Conservation (phyloP, 2,113 vertebrate species). For the Microcebus lehilahytsara region DNA sequence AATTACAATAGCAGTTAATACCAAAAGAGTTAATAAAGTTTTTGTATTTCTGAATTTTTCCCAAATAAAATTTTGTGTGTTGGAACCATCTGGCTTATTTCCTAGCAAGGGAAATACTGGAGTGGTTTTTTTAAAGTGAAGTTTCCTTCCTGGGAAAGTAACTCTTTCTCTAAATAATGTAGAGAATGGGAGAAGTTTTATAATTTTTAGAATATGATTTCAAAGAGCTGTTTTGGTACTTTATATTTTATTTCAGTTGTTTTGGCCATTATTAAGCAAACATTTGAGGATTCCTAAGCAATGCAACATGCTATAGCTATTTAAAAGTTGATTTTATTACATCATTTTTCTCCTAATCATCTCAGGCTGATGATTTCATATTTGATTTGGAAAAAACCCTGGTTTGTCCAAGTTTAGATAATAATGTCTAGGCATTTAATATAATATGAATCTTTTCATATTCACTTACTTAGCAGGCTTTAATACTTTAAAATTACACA, state of each 20-base stretch:
- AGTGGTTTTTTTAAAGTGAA: background rate
- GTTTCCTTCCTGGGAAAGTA: slow-evolving; percentile 46
- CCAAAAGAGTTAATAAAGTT: slow-evolving; percentile 17
- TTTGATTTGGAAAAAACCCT: slow-evolving; percentile 50
- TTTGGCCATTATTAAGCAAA: slow-evolving; percentile 58
- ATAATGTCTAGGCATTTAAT: slow-evolving; percentile 52
- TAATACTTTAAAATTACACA: slow-evolving; percentile 29
- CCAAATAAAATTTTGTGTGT: slow-evolving; percentile 30
- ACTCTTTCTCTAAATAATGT: slow-evolving; percentile 34
- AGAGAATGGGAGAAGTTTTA: slow-evolving; percentile 22
- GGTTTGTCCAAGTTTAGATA: slow-evolving; percentile 47
- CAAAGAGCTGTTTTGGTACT: background rate
- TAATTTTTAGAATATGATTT: slow-evolving; percentile 51
- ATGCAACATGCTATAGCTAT: slow-evolving; percentile 37
- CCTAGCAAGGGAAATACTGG: slow-evolving; percentile 30
- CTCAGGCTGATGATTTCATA: slow-evolving; percentile 62
- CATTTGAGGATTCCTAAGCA: slow-evolving; percentile 20
- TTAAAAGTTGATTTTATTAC: slow-evolving; percentile 67
- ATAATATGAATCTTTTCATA: slow-evolving; percentile 53
- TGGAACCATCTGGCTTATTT: slow-evolving; percentile 50
- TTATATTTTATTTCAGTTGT: slow-evolving; percentile 42
- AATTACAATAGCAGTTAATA: background rate
- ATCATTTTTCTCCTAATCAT: slow-evolving; percentile 64
- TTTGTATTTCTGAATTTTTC: slow-evolving; percentile 30
- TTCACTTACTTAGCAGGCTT: background rate